Conservation (phyloP, 2,888 invertebrate species). For the Pollenia labialis region DNA sequence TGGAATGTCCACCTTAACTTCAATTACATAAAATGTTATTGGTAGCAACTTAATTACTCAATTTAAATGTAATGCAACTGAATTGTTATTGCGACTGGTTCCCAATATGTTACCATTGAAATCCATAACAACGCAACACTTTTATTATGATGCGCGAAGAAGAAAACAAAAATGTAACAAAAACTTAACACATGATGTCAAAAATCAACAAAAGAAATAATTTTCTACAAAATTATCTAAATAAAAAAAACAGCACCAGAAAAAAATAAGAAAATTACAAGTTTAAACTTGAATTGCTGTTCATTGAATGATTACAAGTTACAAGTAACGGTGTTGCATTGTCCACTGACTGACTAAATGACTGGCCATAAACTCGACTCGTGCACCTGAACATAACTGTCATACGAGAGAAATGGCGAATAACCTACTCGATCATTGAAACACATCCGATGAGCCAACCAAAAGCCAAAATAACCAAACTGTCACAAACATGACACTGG, state of each 20-base stretch:
- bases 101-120: too few relatives aligned
- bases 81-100: too few relatives aligned
- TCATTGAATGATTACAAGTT: slow-evolving; percentile 56
- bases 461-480: not conserved
- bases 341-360: not conserved
- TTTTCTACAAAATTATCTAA: not conserved
- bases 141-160: not conserved
- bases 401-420: slow-evolving; percentile 13
- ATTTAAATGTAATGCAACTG: too few relatives aligned
- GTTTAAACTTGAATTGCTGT: slow-evolving; percentile 54
- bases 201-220: slow-evolving; percentile 63
- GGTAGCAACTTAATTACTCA: too few relatives aligned
- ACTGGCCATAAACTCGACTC: slow-evolving; percentile 2
- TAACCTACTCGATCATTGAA: slow-evolving; percentile 3
- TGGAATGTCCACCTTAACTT: too few relatives aligned
- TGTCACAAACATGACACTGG: too few relatives aligned
- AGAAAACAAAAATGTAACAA: slow-evolving; percentile 4
- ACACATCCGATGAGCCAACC: not conserved
- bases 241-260: not conserved
- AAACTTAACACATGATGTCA: slow-evolving; percentile 65
- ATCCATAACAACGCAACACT: too few relatives aligned
- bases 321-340: slow-evolving; percentile 45
- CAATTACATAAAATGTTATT: too few relatives aligned
- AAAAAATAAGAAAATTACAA: slow-evolving; percentile 32
- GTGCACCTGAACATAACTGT: slow-evolving; percentile 63